These are phyloP conservation scores for Petromus typicus DNA, from an alignment of 2,113 vertebrate genomes.

Conservation along the genomic window DNA sequence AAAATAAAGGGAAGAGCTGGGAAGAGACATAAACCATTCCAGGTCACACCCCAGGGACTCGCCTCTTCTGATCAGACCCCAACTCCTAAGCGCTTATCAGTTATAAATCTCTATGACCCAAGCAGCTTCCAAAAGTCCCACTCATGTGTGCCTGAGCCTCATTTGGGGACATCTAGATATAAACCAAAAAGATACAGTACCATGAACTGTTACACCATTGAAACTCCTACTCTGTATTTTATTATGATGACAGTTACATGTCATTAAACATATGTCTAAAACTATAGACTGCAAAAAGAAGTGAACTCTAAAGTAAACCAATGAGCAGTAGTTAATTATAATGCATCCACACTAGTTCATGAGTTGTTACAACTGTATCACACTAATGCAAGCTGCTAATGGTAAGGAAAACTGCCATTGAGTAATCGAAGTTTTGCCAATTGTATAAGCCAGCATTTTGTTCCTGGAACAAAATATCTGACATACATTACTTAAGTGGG, in stretches of 20 bases:
- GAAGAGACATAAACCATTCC: not conserved
- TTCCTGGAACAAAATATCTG: not conserved
- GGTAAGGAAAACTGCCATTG: not conserved
- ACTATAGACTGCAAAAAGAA: not conserved
- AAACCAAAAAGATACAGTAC: not conserved
- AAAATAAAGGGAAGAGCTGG: not conserved
- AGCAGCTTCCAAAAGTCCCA: not conserved
- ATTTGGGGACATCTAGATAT: not conserved
- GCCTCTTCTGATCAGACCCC: not conserved
- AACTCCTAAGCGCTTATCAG: not conserved
- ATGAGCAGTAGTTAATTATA: conserved; percentile 1
- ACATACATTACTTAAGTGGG: not conserved
- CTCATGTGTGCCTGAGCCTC: not conserved
- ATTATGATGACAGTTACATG: not conserved
- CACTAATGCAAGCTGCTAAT: not conserved
- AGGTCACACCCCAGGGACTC: not conserved
- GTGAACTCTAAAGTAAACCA: not conserved
- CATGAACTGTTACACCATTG: not conserved
- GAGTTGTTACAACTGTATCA: not conserved
- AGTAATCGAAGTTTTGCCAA: not conserved
- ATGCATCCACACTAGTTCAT: not conserved
- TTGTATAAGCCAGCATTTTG: not conserved
- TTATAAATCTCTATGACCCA: not conserved
- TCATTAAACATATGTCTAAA: conserved; percentile 14
- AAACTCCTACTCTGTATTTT: not conserved